Evolutionary conservation across 2,797 vertebrate species (phyloP), one percentile per base, ranked within the genome.

Genomic region (Poeciliopsis turneri): DNA sequence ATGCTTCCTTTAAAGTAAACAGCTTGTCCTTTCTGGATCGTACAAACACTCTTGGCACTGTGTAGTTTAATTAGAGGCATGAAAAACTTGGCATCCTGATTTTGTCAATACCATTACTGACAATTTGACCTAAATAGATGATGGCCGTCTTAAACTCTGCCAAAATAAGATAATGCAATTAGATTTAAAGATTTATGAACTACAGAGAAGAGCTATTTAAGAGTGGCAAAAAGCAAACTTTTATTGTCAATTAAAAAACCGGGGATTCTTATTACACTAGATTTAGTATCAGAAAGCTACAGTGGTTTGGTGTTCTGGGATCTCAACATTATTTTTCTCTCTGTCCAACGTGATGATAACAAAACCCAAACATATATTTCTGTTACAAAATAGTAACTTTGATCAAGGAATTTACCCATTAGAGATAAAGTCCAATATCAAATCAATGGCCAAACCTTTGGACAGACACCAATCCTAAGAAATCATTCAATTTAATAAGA

Each of bases 111-210:
- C 69, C 66, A 71, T 82, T 77, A 74, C 64, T 85, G 39, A 69
- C 66, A 69, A 69, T 69, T 45, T 69, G 66, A 69, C 66, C 41
- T 45, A 43, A 69, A 69, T 71, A 77, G 53, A 75, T 36, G 47
- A 74, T 83, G 78, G 43, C 1, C 1, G 72, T 80, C 78, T 80
- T 55, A 72, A 88, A 55, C 77, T 77, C 5, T 79, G 82, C 73
- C 78, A 79, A 81, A 84, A 76, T 7, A 86, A 83, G 81, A 72
- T 74, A 46, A 80, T 75, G 71, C 70, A 61, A 78, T 82, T 77
- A 73, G 30, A 74, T 16, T 33, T 3, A 1, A 80, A 15, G 47
- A 70, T 30, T 83, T 74, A 75, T 25, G 18, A 53, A 69, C 47
- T 82, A 55, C 39, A 75, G 77, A 39, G 30, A 59, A 15, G 41